Evolutionary conservation across 37 sponge, comb jelly and placozoan species (phyloP).

Genomic region (Geodia barretti): DNA sequence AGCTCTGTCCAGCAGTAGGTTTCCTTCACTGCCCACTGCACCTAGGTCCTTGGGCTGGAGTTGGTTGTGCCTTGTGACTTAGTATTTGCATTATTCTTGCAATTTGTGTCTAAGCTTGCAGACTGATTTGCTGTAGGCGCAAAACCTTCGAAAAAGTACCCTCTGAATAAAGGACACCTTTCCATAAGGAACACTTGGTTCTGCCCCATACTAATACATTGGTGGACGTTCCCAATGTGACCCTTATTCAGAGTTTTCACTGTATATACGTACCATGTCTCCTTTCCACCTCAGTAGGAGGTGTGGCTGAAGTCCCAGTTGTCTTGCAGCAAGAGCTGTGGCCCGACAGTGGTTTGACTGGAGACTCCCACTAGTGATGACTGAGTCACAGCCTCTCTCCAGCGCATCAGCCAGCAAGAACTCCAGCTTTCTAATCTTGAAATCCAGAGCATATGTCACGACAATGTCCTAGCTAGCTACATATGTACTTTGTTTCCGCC

Average conservation of each 20-base stretch:
- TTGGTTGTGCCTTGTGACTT: too few species aligned
- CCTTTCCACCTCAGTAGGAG: constrained; percentile 61
- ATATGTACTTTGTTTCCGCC: constrained; percentile 74
- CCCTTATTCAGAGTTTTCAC: neutral
- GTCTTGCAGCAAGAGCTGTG: constrained; percentile 78
- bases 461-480: neutral
- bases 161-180: too few species aligned
- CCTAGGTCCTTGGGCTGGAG: constrained; percentile 39
- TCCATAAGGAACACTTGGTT: too few species aligned
- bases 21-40: constrained; percentile 63
- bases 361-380: constrained; percentile 77
- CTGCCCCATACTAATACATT: too few species aligned
- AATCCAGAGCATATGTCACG: too few species aligned
- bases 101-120: too few species aligned
- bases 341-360: constrained; percentile 87
- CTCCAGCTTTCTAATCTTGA: constrained; percentile 80
- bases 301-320: constrained; percentile 82
- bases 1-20: constrained; percentile 73
- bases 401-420: constrained; percentile 84
- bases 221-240: neutral
- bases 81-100: too few species aligned
- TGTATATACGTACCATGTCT: neutral
- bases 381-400: constrained; percentile 52
- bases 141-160: too few species aligned
- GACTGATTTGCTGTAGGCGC: too few species aligned